Conservation (phyloP, 2,113 vertebrate species). For the Anhinga anhinga region DNA sequence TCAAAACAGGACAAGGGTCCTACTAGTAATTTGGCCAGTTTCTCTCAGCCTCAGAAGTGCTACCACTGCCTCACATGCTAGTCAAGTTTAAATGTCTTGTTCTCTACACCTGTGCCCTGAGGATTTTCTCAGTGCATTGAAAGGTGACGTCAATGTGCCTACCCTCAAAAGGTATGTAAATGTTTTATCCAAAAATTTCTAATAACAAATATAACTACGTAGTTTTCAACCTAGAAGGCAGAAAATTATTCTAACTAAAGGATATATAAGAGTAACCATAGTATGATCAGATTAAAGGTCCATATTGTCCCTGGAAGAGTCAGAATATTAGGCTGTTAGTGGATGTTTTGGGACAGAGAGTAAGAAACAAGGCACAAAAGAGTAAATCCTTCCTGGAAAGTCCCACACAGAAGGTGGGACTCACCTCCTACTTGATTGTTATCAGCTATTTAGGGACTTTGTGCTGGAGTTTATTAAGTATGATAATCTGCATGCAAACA, state of each 20-base stretch:
- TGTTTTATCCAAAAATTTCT: not conserved
- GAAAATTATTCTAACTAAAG: not conserved
- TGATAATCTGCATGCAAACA: not conserved
- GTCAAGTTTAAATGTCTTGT: not conserved
- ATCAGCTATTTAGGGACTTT: not conserved
- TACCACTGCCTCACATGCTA: not conserved
- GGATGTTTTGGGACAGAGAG: not conserved
- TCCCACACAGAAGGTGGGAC: not conserved
- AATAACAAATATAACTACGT: not conserved
- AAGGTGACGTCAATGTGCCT: not conserved
- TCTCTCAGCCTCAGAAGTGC: not conserved
- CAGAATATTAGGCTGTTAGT: not conserved
- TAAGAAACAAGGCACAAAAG: not conserved
- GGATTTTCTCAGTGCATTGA: not conserved
- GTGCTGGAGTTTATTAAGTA: not conserved
- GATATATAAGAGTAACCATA: not conserved
- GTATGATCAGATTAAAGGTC: not conserved
- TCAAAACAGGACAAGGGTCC: not conserved
- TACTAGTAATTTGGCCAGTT: not conserved
- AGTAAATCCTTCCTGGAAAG: not conserved
- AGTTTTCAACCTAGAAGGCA: not conserved
- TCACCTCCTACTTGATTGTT: not conserved
- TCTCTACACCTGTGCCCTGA: not conserved
- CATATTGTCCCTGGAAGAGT: not conserved
- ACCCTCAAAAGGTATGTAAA: not conserved